Percentiles rank a stretch among this genome's conserved stretches.
Conservation (phyloP, 2,797 vertebrate genomes). For the Morus bassanus region DNA sequence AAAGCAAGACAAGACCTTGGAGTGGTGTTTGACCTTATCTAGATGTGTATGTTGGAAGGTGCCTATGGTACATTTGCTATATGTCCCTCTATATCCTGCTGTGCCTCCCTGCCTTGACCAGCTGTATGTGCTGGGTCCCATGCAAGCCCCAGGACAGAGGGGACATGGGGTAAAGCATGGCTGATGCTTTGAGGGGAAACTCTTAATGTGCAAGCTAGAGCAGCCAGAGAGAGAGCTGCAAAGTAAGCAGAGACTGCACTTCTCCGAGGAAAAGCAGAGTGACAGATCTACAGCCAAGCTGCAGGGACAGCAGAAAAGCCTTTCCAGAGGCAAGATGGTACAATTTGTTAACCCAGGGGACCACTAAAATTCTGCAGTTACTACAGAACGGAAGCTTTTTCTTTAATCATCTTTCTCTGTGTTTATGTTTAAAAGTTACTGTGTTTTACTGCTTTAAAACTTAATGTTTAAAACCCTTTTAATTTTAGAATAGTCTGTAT, state of each 20-base stretch:
- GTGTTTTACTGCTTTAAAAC: neutral
- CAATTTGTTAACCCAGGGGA: neutral
- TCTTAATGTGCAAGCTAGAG: neutral
- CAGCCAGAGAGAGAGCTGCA: neutral
- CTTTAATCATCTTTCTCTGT: neutral
- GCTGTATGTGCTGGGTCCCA: neutral
- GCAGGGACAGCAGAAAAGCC: conserved; percentile 5
- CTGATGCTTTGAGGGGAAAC: neutral
- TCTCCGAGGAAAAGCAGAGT: neutral
- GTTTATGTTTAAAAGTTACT: neutral
- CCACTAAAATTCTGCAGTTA: neutral
- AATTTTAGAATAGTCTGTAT: neutral
- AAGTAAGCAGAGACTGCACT: neutral
- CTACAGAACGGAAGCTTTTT: neutral
- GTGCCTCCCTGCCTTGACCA: neutral
- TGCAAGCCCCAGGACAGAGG: neutral
- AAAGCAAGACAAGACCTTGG: neutral
- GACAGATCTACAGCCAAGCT: neutral
- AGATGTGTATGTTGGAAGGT: neutral
- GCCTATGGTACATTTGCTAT: neutral
- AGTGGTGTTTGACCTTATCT: neutral
- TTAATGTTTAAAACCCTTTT: neutral
- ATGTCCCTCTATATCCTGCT: neutral
- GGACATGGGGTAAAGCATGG: neutral
- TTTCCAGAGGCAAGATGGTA: neutral